Conservation (phyloP, 2,888 invertebrate species). For the Clanis bilineata region DNA sequence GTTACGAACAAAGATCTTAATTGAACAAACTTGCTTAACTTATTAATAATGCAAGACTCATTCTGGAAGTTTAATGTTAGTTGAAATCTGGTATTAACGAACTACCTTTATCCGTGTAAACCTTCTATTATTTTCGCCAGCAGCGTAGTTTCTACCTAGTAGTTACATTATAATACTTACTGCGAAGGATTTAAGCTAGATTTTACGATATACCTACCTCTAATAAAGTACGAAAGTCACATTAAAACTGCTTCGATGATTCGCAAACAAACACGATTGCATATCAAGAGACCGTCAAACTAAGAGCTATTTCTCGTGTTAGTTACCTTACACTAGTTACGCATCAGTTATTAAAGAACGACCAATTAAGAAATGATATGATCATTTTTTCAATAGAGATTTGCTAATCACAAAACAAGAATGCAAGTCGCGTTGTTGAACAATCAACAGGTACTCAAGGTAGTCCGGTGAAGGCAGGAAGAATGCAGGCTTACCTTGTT, state of each 20-base stretch:
- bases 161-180: too few species aligned
- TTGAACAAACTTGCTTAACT: not conserved
- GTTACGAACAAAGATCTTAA: not conserved
- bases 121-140: too few species aligned
- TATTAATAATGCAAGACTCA: not conserved
- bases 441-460: conserved; percentile 58
- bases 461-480: conserved; percentile 61
- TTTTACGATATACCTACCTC: too few species aligned
- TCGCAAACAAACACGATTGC: not conserved
- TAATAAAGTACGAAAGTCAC: too few species aligned
- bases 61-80: not conserved
- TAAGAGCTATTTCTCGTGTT: not conserved
- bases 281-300: not conserved
- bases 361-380: conserved; percentile 22
- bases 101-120: too few species aligned
- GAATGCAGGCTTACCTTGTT: conserved; percentile 57
- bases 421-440: conserved; percentile 43
- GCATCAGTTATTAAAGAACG: not conserved
- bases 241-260: too few species aligned
- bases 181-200: not conserved
- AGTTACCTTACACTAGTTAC: not conserved
- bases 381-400: conserved; percentile 31
- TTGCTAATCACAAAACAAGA: conserved; percentile 44
- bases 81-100: not conserved
- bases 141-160: too few species aligned